phyloP scores from a whole-genome alignment of 2,888 invertebrate species.

The Phytoseiulus persimilis region DNA sequence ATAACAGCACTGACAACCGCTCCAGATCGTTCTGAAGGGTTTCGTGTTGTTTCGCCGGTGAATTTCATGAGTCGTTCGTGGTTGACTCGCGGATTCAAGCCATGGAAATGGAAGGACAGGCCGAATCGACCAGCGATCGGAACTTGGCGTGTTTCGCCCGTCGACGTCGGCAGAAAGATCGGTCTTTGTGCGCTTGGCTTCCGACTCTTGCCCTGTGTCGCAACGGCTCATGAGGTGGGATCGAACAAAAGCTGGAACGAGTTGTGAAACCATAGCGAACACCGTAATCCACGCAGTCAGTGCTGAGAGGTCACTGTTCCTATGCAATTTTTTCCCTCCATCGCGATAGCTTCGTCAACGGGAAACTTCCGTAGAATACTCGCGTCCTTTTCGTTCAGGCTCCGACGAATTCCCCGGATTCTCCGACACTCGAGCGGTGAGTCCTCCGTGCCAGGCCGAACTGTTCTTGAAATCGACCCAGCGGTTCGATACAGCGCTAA shows the following conservation, averaged over 20 bases:
- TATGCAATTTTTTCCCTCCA: no score
- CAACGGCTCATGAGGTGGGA: neutral
- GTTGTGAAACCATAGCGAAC: neutral
- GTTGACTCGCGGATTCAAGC: neutral
- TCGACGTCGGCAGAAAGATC: no score
- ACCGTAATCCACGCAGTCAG: neutral
- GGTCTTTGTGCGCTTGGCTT: neutral
- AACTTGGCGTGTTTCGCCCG: neutral
- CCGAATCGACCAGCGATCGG: neutral
- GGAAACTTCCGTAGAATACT: no score
- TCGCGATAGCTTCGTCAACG: no score
- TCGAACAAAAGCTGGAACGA: neutral
- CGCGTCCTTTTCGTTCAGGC: no score
- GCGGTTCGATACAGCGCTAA: neutral
- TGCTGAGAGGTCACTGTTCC: no score
- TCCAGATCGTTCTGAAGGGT: no score
- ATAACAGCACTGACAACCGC: no score
- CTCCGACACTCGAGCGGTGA: no score
- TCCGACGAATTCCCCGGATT: no score
- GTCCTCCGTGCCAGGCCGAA: neutral
- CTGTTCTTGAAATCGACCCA: neutral
- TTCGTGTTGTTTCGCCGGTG: no score
- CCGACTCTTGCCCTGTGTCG: neutral
- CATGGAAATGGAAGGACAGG: neutral
- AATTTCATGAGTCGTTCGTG: neutral